Evolutionary conservation across 2,113 vertebrate species (phyloP).

Genomic region (Sinocyclocheilus maitianheensis): DNA sequence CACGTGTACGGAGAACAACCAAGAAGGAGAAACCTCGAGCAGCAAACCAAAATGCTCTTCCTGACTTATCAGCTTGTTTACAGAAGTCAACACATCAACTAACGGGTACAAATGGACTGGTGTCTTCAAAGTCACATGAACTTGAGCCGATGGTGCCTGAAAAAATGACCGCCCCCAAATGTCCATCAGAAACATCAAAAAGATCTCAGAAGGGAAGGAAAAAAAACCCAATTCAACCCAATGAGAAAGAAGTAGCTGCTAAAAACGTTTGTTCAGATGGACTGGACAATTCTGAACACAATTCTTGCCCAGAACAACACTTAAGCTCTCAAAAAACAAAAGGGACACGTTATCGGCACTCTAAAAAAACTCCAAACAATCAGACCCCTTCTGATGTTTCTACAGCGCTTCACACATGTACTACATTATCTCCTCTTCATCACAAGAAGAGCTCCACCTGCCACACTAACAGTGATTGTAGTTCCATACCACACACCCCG

Average conservation of each 20-base stretch:
- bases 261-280: not conserved
- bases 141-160: not conserved
- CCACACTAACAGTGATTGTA: not conserved
- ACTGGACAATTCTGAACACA: not conserved
- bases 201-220: not conserved
- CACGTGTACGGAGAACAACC: not conserved
- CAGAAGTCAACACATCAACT: not conserved
- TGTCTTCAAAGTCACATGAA: not conserved
- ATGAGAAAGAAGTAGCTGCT: conserved; percentile 6
- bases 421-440: conserved; percentile 24
- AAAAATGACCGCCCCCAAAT: not conserved
- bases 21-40: not conserved
- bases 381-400: not conserved
- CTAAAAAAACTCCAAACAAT: not conserved
- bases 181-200: not conserved
- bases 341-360: not conserved
- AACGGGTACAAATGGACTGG: not conserved
- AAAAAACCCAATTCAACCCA: not conserved
- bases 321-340: not conserved
- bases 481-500: conserved; percentile 40
- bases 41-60: conserved; percentile 44
- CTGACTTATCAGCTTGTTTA: not conserved
- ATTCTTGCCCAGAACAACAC: not conserved
- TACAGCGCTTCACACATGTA: not conserved
- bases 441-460: not conserved